Percentiles rank a stretch among this genome's conserved stretches.
Evolutionary conservation across 2,888 invertebrate species (phyloP).

Genomic region (Ectemnius cavifrons): DNA sequence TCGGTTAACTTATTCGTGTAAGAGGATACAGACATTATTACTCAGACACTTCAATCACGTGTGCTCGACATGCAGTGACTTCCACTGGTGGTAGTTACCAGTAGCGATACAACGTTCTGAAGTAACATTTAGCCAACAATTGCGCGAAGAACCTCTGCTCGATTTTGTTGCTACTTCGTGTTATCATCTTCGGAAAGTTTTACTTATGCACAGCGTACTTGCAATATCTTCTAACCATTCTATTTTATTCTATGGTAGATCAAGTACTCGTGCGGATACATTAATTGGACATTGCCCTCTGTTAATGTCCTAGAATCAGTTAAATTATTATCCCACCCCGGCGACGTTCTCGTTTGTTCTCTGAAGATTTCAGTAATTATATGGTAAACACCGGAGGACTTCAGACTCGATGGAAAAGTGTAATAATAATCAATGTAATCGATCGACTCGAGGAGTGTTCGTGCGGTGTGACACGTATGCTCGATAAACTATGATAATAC

Average conservation of each 20-base stretch:
- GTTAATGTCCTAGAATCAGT: conserved; percentile 36
- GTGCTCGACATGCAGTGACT: too few relatives aligned
- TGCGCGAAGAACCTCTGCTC: not conserved
- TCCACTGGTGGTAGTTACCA: too few relatives aligned
- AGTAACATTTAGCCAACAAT: not conserved
- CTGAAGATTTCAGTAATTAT: too few relatives aligned
- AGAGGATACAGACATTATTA: too few relatives aligned
- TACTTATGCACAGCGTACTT: not conserved
- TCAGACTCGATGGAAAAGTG: too few relatives aligned
- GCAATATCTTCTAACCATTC: not conserved
- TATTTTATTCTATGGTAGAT: not conserved
- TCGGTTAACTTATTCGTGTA: too few relatives aligned
- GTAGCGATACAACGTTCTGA: not conserved
- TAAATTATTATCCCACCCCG: not conserved
- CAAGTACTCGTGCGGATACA: conserved; percentile 11
- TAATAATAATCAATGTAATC: not conserved
- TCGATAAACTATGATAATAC: not conserved
- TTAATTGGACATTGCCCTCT: conserved; percentile 64
- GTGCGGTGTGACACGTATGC: not conserved
- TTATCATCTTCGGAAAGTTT: not conserved
- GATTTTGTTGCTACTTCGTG: not conserved
- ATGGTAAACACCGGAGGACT: too few relatives aligned
- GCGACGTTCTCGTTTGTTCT: conserved; percentile 8
- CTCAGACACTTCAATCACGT: too few relatives aligned
- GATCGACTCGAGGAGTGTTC: not conserved